phyloP scores from a whole-genome alignment of 2,113 vertebrate species.

The Leuciscus idus region DNA sequence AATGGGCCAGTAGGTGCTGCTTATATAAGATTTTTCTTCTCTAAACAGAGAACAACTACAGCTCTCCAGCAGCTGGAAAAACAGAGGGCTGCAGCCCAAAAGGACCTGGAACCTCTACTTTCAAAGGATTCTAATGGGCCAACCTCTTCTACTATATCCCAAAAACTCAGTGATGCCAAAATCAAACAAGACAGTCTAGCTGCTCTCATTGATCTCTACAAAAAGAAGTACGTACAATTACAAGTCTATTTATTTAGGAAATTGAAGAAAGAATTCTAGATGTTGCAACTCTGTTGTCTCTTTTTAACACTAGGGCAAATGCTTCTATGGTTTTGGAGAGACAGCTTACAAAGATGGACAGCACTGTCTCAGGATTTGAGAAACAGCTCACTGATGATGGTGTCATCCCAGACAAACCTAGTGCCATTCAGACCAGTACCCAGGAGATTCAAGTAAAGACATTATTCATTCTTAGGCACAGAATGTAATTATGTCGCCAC shows the following conservation, averaged over 20 bases:
- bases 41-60: slow-evolving; percentile 75
- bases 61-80: slow-evolving; percentile 80
- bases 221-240: slow-evolving; percentile 81
- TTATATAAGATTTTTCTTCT: neutral
- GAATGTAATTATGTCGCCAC: neutral
- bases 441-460: slow-evolving; percentile 80
- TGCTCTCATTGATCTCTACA: slow-evolving; percentile 82
- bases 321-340: slow-evolving; percentile 86
- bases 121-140: slow-evolving; percentile 70
- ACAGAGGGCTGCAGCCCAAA: slow-evolving; percentile 80
- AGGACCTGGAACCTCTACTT: slow-evolving; percentile 81
- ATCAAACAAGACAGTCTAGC: slow-evolving; percentile 82
- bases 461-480: neutral
- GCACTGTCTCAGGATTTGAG: slow-evolving; percentile 83
- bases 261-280: neutral
- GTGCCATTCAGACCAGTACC: slow-evolving; percentile 75
- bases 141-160: slow-evolving; percentile 78
- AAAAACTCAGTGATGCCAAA: slow-evolving; percentile 78
- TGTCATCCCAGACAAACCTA: slow-evolving; percentile 76
- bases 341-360: slow-evolving; percentile 85
- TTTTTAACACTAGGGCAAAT: slow-evolving; percentile 77
- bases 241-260: slow-evolving; percentile 57
- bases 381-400: slow-evolving; percentile 81
- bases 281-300: neutral
- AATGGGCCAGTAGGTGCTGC: too few species aligned